Percentiles rank a stretch among this genome's conserved stretches.
phyloP scores from a whole-genome alignment of 2,888 invertebrate genomes.

The Cephalotes varians region DNA sequence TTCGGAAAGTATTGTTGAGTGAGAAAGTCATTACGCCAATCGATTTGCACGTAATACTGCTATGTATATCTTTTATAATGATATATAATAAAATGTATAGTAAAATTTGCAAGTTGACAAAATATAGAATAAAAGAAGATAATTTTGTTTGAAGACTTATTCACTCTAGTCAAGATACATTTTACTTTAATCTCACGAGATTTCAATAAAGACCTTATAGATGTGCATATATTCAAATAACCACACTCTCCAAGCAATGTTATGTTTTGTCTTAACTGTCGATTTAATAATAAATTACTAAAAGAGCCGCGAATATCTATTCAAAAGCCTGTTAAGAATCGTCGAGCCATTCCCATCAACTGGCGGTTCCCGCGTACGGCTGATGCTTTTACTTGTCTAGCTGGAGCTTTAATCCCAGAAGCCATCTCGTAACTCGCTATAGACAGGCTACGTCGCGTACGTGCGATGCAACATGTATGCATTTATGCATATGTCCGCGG shows the following conservation, averaged over 20 bases:
- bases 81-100: not conserved
- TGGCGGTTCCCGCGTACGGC: not conserved
- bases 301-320: constrained; percentile 44
- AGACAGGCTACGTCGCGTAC: constrained; percentile 34
- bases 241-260: not conserved
- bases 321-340: constrained; percentile 25
- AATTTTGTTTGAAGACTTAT: not conserved
- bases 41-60: not conserved
- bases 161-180: not conserved
- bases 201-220: not conserved
- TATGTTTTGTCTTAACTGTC: constrained; percentile 6
- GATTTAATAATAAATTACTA: constrained; percentile 37
- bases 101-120: not conserved
- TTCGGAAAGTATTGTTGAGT: constrained; percentile 16
- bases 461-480: constrained; percentile 52
- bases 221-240: constrained; percentile 3
- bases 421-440: constrained; percentile 21
- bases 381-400: constrained; percentile 6
- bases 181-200: not conserved
- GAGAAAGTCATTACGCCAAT: not conserved
- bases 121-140: not conserved
- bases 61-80: not conserved
- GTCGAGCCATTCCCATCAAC: constrained; percentile 17
- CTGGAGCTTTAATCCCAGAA: constrained; percentile 27
- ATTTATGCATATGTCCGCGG: constrained; percentile 64